Percentiles rank a stretch among this genome's conserved stretches.
phyloP scores from a whole-genome alignment of 37 sponge, comb jelly and placozoan species.

The Spongilla lacustris region DNA sequence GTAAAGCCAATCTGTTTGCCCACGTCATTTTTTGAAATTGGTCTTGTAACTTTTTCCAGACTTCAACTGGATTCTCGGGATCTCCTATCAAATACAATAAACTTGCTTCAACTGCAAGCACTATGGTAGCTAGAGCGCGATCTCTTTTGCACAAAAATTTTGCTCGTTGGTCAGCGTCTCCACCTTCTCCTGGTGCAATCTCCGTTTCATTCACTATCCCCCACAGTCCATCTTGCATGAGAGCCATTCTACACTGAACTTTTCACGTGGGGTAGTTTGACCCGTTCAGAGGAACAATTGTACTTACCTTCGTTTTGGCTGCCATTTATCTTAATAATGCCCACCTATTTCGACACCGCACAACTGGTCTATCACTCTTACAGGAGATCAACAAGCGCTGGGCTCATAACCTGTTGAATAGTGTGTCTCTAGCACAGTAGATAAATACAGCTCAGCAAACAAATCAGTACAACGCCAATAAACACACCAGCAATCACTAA shows the following conservation, averaged over 20 bases:
- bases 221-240: background rate
- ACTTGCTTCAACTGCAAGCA: slow-evolving; percentile 37
- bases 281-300: slow-evolving; percentile 16
- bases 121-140: slow-evolving; percentile 53
- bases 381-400: background rate
- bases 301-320: background rate
- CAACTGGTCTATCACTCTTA: background rate
- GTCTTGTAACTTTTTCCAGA: slow-evolving; percentile 26
- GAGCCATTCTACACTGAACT: slow-evolving; percentile 7
- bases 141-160: slow-evolving; percentile 35
- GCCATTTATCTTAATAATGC: background rate
- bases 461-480: background rate
- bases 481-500: background rate
- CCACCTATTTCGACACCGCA: background rate
- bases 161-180: slow-evolving; percentile 11
- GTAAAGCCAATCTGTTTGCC: slow-evolving; percentile 46
- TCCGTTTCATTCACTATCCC: slow-evolving; percentile 13
- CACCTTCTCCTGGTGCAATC: slow-evolving; percentile 19
- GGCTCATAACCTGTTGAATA: background rate
- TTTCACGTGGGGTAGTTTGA: slow-evolving; percentile 11
- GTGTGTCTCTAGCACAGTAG: background rate
- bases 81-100: slow-evolving; percentile 55
- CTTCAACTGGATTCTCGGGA: slow-evolving; percentile 29
- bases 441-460: background rate
- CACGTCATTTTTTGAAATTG: slow-evolving; percentile 54